Conservation (phyloP, 2,888 invertebrate genomes). For the Scrobipalpa atriplicella region DNA sequence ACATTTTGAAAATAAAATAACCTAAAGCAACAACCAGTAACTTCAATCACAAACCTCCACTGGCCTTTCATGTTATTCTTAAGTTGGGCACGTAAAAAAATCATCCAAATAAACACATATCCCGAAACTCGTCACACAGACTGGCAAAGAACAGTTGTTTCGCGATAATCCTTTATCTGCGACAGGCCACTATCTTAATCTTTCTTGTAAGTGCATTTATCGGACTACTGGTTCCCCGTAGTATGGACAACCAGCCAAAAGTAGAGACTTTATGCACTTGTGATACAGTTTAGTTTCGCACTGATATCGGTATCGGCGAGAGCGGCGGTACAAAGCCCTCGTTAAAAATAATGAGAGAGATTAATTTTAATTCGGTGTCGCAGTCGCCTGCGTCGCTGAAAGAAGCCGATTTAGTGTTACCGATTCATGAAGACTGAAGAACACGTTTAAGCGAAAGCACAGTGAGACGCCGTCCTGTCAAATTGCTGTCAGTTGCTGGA, state of each 20-base stretch:
- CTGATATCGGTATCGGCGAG: background rate
- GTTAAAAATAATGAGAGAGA: conserved; percentile 56
- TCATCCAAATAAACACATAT: conserved; percentile 7
- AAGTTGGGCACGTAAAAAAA: background rate
- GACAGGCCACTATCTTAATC: conserved; percentile 21
- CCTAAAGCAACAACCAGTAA: background rate
- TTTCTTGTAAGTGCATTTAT: conserved; percentile 23
- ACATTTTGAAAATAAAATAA: no score
- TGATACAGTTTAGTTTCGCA: conserved; percentile 26
- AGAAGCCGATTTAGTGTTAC: background rate
- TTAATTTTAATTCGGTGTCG: conserved; percentile 49
- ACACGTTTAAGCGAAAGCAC: no score
- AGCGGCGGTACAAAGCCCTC: conserved; percentile 45
- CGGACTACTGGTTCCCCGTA: background rate
- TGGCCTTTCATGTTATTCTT: background rate
- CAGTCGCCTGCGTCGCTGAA: background rate
- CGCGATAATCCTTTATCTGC: conserved; percentile 19
- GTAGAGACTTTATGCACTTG: conserved; percentile 19
- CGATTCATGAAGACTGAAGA: background rate
- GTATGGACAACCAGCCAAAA: background rate
- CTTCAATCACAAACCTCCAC: background rate
- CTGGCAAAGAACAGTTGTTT: conserved; percentile 10
- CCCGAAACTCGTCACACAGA: background rate
- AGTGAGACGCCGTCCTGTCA: no score
- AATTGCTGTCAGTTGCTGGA: no score